Base-by-base conservation (phyloP, 2,888 invertebrate genomes). In the Drosophila phalerata region DNA sequence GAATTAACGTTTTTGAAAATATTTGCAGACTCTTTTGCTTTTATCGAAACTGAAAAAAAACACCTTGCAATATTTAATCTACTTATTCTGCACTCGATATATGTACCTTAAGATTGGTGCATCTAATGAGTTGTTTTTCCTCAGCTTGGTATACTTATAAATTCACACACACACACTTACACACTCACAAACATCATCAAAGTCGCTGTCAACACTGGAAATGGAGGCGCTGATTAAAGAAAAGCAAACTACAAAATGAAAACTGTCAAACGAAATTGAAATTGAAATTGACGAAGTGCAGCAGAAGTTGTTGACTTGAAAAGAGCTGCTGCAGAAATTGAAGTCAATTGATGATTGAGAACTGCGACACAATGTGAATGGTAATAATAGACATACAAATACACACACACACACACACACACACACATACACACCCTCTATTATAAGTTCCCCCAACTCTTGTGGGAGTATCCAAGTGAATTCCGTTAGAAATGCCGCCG, bases 281-380 rank as follows among this genome's bases (percentile, higher is more conserved):
- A 65, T 68, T 69, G 79, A 76, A 74, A 79, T 76, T 77, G 77
- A 77, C 77, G 75, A 78, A 76, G 61, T 76, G 79, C 79, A 73
- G 40, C 69, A 64, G 45, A 65, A 76, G 75, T 69, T 76, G 79
- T 65, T 69, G 69, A 75, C 71, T 70, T 55, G 40, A 69, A 55
- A 69, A 71, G 74, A 63, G 83, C 79, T 82, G 78, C 79, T 56
- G 34, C 64, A 79, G 66, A 74, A 85, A 83, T 83, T 81, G 81
- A 88, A 86, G 87, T 88, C 88, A 84, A 84, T 88, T 84, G 88
- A 84, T 81, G 87, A 82, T 74, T 74, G 75, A 79, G 69, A 74
- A 56, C 69, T 55, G 69, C 74, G 64, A 69, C 64, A 76, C 79
- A 76, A 69, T 78, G 69, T 69, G 75, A 78, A 74, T 76, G 62